Base-by-base conservation (phyloP, 2,113 vertebrate genomes). In the Tragelaphus imberbis region DNA sequence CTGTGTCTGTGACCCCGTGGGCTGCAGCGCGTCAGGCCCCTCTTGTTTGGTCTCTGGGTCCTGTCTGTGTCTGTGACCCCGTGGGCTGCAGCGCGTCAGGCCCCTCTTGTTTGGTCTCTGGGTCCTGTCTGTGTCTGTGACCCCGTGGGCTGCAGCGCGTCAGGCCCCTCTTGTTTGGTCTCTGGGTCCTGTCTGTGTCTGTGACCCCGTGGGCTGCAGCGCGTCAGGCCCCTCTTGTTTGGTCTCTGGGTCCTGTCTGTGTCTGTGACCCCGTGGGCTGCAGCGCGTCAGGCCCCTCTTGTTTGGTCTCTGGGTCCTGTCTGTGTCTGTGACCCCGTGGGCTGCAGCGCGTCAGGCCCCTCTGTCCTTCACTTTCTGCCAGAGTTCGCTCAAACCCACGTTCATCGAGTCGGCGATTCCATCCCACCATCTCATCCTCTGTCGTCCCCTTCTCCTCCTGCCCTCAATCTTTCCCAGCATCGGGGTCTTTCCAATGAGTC, bases 311-410 rank as follows among this genome's bases (percentile, higher is more conserved):
- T 15, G 7, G 4, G 71, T 44, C 71, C 0, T 27, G 23, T 44
- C 71, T 6, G 3, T 44, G 40, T 77, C 1, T 27, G 12, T 15
- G 71, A 44, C 23, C 40, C 71, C 40, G 3, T 44, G 40, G 40
- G 3, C 12, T 1, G 71, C 36, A 44, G 71, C 71, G 0, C 0
- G 2, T 2, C 40, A 77, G 71, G 71, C 40, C 8, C 12, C 71
- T 15, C 71, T 44, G 23, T 8, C 12, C 40, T 7, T 14, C 71
- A 44, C 23, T 25, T 1, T 44, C 40, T 27, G 1, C 23, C 12
- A 4, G 12, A 27, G 23, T 1, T 7, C 44, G 40, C 23, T 77
- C 71, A 77, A 14, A 27, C 9, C 3, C 40, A 77, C 7, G 23
- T 15, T 23, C 23, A 27, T 15, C 0, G 36, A 44, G 40, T 44